These are phyloP conservation scores for Luscinia luscinia DNA, from an alignment of 2,797 vertebrate genomes.

Conservation along the genomic window DNA sequence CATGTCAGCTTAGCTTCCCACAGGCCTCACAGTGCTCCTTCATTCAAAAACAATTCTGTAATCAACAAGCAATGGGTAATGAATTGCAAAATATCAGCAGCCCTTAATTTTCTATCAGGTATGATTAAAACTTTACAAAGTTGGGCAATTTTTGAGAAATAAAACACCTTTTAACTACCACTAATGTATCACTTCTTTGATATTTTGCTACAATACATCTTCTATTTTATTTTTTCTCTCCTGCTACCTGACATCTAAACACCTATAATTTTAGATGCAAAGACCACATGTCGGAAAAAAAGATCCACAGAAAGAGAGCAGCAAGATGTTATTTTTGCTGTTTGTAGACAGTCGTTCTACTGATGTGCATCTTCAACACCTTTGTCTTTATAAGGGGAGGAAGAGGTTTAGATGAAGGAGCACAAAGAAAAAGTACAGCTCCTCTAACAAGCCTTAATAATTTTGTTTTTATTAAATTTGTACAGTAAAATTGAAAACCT, in stretches of 20 bases:
- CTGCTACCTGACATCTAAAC: slow-evolving; percentile 63
- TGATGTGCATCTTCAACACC: neutral
- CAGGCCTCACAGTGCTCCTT: slow-evolving; percentile 66
- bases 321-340: slow-evolving; percentile 52
- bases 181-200: slow-evolving; percentile 29
- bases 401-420: neutral
- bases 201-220: slow-evolving; percentile 55
- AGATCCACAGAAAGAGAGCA: neutral
- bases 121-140: slow-evolving; percentile 52
- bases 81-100: slow-evolving; percentile 51
- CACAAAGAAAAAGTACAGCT: neutral
- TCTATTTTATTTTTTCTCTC: neutral
- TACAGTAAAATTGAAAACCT: slow-evolving; percentile 2
- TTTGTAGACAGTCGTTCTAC: slow-evolving; percentile 40
- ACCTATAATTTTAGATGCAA: slow-evolving; percentile 66
- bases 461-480: slow-evolving; percentile 31
- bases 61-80: slow-evolving; percentile 68
- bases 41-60: slow-evolving; percentile 67
- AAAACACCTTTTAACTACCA: slow-evolving; percentile 33
- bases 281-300: slow-evolving; percentile 24
- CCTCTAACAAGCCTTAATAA: slow-evolving; percentile 38
- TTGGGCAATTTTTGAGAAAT: slow-evolving; percentile 51
- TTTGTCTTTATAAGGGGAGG: neutral
- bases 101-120: slow-evolving; percentile 63
- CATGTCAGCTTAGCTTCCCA: slow-evolving; percentile 60